These are phyloP conservation scores for Pyrochroa serraticornis DNA, from an alignment of 2,888 invertebrate species.

Conservation along the genomic window DNA sequence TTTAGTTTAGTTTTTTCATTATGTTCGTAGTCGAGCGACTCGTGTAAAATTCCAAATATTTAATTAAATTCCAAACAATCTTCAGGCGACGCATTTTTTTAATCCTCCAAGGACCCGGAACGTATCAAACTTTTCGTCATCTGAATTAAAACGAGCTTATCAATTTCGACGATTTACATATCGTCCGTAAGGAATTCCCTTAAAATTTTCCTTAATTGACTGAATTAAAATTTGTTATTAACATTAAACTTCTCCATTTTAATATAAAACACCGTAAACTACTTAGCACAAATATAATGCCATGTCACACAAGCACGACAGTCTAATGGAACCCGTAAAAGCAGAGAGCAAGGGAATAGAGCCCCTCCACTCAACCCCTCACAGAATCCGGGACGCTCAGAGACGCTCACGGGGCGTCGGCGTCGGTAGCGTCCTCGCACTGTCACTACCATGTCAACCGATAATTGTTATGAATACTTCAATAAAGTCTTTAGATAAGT, in stretches of 20 bases:
- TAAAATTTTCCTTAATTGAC: no score
- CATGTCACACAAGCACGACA: constrained; percentile 43
- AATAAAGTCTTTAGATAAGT: constrained; percentile 37
- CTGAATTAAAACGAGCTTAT: no score
- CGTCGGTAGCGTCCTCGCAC: constrained; percentile 51
- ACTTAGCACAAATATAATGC: constrained; percentile 48
- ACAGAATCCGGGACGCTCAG: constrained; percentile 54
- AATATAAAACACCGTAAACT: constrained; percentile 45
- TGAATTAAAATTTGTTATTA: no score
- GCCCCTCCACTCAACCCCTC: constrained; percentile 46
- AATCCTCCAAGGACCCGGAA: no score
- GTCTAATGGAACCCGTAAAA: constrained; percentile 47
- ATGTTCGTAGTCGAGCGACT: no score
- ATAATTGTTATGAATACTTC: constrained; percentile 46
- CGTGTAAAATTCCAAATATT: no score
- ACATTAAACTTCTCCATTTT: constrained; percentile 16
- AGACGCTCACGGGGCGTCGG: constrained; percentile 57
- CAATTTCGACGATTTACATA: no score
- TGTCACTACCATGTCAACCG: constrained; percentile 52
- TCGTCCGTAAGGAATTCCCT: no score
- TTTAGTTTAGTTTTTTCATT: no score
- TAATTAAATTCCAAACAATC: no score
- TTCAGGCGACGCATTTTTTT: no score
- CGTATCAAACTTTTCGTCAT: no score
- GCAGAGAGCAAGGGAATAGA: constrained; percentile 45